Percentiles rank a stretch among this genome's conserved stretches.
These are phyloP conservation scores for Etheostoma perlongum DNA, from an alignment of 2,797 vertebrate species.

Conservation along the genomic window DNA sequence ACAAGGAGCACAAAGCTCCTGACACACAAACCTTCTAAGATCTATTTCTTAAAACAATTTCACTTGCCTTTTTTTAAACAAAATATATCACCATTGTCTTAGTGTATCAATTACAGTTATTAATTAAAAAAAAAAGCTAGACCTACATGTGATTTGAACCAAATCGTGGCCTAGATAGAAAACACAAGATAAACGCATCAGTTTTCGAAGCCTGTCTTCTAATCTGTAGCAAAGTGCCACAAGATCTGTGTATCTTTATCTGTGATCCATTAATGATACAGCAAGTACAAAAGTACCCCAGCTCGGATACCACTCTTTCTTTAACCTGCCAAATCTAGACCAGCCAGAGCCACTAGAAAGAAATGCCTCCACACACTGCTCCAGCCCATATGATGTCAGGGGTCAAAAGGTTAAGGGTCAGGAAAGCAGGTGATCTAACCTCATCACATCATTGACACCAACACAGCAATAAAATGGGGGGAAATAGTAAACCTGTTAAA, in stretches of 20 bases:
- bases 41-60: neutral
- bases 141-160: constrained; percentile 82
- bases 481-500: neutral
- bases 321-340: constrained; percentile 72
- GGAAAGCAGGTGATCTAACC: constrained; percentile 60
- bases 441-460: constrained; percentile 58
- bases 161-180: constrained; percentile 77
- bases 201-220: constrained; percentile 75
- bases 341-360: constrained; percentile 55
- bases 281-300: constrained; percentile 80
- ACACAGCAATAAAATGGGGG: constrained; percentile 4
- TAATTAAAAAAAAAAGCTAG: constrained; percentile 64
- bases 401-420: constrained; percentile 75
- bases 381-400: constrained; percentile 56
- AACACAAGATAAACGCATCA: constrained; percentile 80
- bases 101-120: constrained; percentile 59
- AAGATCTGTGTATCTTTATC: constrained; percentile 78
- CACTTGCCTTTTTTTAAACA: neutral
- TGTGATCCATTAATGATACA: constrained; percentile 83
- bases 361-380: constrained; percentile 61
- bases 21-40: too few species aligned
- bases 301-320: constrained; percentile 78
- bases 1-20: too few species aligned
- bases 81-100: neutral
- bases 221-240: constrained; percentile 74